phyloP scores from a whole-genome alignment of 2,797 vertebrate species.

The Octomys mimax region DNA sequence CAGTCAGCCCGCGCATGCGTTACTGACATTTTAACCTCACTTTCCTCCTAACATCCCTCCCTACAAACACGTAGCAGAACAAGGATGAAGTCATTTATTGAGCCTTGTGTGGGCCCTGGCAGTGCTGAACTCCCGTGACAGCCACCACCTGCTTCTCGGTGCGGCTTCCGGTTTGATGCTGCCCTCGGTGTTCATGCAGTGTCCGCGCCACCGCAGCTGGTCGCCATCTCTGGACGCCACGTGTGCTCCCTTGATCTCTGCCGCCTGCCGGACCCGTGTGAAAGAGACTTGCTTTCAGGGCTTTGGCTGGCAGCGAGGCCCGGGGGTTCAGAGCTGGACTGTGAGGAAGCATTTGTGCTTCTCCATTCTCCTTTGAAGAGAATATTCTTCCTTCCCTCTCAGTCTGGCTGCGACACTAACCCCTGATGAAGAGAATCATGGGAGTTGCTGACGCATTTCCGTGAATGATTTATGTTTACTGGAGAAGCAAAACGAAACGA shows the following conservation, averaged over 20 bases:
- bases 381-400: constrained; percentile 9
- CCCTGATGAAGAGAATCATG: not conserved
- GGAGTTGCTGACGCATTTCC: not conserved
- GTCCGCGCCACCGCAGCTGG: too few relatives aligned
- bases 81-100: not conserved
- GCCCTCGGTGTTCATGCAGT: not conserved
- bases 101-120: too few relatives aligned
- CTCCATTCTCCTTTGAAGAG: not conserved
- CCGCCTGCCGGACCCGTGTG: not conserved
- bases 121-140: not conserved
- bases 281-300: not conserved
- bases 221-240: not conserved
- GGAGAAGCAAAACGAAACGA: not conserved
- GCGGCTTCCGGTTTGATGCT: not conserved
- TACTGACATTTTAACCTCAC: not conserved
- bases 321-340: not conserved
- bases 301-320: not conserved
- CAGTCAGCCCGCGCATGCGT: not conserved
- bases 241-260: not conserved
- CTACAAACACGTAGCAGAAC: not conserved
- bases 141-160: not conserved
- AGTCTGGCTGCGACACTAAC: not conserved
- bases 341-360: not conserved
- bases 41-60: not conserved
- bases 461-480: not conserved